Base-by-base conservation (phyloP, 2,888 invertebrate genomes). In the Anoplius nigerrimus region DNA sequence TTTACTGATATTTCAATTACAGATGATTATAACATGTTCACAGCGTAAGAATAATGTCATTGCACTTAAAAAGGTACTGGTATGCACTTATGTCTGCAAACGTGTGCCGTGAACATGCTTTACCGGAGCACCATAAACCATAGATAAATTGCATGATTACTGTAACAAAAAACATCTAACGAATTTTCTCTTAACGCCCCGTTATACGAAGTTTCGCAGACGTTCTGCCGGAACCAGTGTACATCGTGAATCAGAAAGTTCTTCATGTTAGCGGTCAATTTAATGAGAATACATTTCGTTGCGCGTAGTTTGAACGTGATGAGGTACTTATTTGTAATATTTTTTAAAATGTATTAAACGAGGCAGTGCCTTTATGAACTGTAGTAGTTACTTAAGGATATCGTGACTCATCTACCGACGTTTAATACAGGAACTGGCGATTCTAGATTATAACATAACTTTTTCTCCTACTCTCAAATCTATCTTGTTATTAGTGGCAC, bases 301-400 rank as follows among this genome's bases (percentile, higher is more conserved):
- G 45, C 20, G 34, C 54, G 15, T 42, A 55, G 55, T 45, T 56
- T n/a, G 13, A 24, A 46, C 5, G 3, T 20, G 18, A 53, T 62
- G 42, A 51, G 65, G 70, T 76, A 73, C 71, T 72, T 75, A 75
- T 54, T 56, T 46, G 48, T 45, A 57, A 65, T 60, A 69, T 65
- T 70, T 63, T 66, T 56, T 70, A 75, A 64, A 67, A 65, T 69
- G 27, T 43, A 69, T 71, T 62, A 60, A 72, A 74, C 53, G 60
- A 71, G 79, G 81, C 80, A 75, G 81, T 81, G 81, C 78, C 80
- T 82, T 80, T 72, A 57, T 24, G 55, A 67, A 61, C 67, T 64
- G 45, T 72, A 73, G 69, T 69, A 67, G 69, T 75, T 68, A 66
- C 55, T 69, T 24, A 60, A 64, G 46, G 34, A 67, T 65, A 67